Conservation (phyloP, 2,113 vertebrate genomes). For the Syngnathus scovelli region DNA sequence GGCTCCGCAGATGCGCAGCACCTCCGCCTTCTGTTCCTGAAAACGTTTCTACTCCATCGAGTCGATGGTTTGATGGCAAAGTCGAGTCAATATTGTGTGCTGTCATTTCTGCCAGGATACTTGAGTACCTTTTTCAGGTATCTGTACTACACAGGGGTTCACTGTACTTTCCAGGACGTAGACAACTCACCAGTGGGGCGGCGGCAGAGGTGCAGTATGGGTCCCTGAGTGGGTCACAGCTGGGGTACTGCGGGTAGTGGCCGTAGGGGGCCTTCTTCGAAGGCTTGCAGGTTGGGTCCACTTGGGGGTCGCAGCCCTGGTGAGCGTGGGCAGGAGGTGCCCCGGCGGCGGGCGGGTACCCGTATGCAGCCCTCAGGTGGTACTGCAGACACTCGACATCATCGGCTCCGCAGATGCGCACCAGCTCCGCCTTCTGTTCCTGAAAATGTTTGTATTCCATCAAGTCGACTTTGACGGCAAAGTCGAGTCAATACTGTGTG, state of each 20-base stretch:
- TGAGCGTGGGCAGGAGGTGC: constrained; percentile 67
- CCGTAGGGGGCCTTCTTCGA: constrained; percentile 60
- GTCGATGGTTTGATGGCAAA: too few relatives aligned
- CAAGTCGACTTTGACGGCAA: background rate
- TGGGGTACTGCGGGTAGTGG: constrained; percentile 60
- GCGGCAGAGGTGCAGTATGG: constrained; percentile 63
- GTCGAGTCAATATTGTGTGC: too few relatives aligned
- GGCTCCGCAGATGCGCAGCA: constrained; percentile 68
- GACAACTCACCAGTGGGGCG: constrained; percentile 39
- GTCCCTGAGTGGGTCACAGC: constrained; percentile 67
- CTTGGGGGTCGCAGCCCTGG: constrained; percentile 71
- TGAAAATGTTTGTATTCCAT: constrained; percentile 3
- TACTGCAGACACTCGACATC: constrained; percentile 77
- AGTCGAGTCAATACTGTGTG: background rate
- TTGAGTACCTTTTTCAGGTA: too few relatives aligned
- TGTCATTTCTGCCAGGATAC: too few relatives aligned
- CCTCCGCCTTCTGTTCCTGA: constrained; percentile 69
- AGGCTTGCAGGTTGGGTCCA: constrained; percentile 62
- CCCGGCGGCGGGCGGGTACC: constrained; percentile 49
- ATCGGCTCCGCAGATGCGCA: constrained; percentile 68
- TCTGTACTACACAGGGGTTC: too few relatives aligned
- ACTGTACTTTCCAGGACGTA: background rate
- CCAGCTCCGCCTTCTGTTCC: constrained; percentile 70
- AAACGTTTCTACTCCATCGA: background rate
- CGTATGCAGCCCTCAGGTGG: constrained; percentile 70